Evolutionary conservation across 2,888 invertebrate genomes (phyloP).

Genomic region (Caenorhabditis sp.): DNA sequence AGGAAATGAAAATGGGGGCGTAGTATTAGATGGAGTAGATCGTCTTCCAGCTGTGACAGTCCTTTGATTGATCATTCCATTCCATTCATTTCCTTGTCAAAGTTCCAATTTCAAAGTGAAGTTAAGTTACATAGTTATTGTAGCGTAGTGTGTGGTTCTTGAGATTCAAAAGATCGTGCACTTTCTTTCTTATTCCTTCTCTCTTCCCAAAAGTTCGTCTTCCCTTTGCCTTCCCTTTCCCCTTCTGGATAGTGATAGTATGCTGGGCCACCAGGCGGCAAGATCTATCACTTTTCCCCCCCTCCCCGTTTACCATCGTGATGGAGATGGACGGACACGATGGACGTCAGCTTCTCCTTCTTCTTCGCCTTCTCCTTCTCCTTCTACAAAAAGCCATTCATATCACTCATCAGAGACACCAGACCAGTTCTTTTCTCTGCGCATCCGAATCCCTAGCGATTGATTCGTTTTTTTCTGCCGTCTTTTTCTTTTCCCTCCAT

Average conservation of each 20-base stretch:
- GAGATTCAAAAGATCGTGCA: no score
- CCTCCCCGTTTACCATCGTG: constrained; percentile 27
- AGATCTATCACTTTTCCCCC: constrained; percentile 55
- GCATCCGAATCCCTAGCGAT: constrained; percentile 40
- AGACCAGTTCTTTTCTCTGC: constrained; percentile 59
- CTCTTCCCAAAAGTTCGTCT: no score
- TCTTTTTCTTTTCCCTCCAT: constrained; percentile 14
- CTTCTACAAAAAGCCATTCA: constrained; percentile 59
- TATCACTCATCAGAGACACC: constrained; percentile 48
- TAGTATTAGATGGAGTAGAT: no score
- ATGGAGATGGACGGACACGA: constrained; percentile 35
- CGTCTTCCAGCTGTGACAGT: no score
- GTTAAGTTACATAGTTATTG: no score
- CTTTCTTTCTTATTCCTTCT: no score
- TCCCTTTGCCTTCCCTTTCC: not conserved
- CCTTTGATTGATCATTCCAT: no score
- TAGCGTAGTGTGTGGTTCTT: no score
- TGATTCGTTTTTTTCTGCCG: constrained; percentile 52
- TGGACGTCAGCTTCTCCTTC: constrained; percentile 59
- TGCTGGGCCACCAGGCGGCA: constrained; percentile 50
- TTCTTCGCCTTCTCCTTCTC: no score
- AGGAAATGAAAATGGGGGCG: no score
- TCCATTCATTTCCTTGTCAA: no score
- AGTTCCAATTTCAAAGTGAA: no score
- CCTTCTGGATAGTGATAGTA: constrained; percentile 23